Base-by-base conservation (phyloP, 1,140 invertebrate species). In the Formica exsecta region DNA sequence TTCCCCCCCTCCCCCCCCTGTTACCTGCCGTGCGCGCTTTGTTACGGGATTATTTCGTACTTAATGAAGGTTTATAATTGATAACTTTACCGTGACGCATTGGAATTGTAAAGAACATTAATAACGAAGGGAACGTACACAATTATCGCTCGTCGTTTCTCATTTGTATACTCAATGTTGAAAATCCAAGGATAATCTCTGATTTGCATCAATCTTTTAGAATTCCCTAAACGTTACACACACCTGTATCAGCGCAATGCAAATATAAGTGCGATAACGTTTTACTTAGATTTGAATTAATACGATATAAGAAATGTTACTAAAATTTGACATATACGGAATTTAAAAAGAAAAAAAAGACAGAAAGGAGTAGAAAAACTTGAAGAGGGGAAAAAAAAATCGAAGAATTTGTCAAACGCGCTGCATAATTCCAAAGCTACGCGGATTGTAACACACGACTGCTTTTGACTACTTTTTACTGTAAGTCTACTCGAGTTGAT, bases 41-140 rank as follows among this genome's bases (percentile, higher is more conserved):
- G 54, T 73, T 61, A 44, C 36, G 29, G 51, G 51, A 73, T 83
- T 73, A 83, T 74, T 83, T 83, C 68, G 13, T 74, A 74, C 38
- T 83, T 83, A 62, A 83, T 83, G 79, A 73, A 64, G 54, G 79
- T 29, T 73, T 83, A 54, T 83, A 83, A 83, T 83, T 83, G 68
- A 74, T 83, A 83, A 83, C n/a, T 62, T 65, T 81, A 81, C 71
- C 66, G 36, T 51, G 79, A 73, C 25, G 19, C 32, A 13, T 41
- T n/a, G 19, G 36, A 22, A 36, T 8, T 71, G 77, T 36, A 59
- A 81, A 59, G 79, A 81, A 61, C 51, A 73, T 81, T 81, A 71
- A 81, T 73, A 73, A 29, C 9, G 38, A n/a, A 7, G 38, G 7
- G 22, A 57, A 59, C 22, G 1, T 38, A 3, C 3, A 13, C 48